Conservation (phyloP, 1,140 invertebrate genomes). For the Frieseomelitta varia region DNA sequence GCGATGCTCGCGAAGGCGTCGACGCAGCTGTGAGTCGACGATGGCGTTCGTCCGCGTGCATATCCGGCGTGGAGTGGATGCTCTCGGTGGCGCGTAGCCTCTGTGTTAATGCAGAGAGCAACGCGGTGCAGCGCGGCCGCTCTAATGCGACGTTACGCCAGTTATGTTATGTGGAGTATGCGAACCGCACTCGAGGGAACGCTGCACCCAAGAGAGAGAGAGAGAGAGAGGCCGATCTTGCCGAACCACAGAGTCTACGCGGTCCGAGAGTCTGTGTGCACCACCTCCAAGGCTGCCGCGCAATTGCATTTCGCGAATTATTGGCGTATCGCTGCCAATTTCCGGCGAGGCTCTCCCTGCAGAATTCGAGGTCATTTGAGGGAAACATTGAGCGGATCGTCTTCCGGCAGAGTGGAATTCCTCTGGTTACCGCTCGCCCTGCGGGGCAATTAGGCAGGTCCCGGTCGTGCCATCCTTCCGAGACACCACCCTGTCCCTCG, state of each 20-base stretch:
- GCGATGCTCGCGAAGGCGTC: not conserved
- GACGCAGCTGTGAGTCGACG: not conserved
- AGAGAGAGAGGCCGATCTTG: not conserved
- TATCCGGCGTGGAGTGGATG: conserved; percentile 22
- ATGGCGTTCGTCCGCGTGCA: conserved; percentile 13
- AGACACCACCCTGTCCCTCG: no score
- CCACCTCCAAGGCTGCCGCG: not conserved
- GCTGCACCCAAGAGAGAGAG: not conserved
- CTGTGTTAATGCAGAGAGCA: conserved; percentile 17
- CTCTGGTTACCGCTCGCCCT: conserved; percentile 23
- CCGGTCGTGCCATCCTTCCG: no score
- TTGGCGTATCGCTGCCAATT: conserved; percentile 58
- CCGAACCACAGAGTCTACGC: conserved; percentile 27
- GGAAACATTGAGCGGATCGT: not conserved
- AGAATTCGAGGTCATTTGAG: conserved; percentile 2
- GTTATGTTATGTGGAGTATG: conserved; percentile 71
- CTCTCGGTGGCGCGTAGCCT: not conserved
- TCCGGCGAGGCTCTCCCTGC: not conserved
- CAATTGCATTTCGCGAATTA: conserved; percentile 68
- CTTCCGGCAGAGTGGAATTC: conserved; percentile 34
- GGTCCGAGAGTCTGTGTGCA: conserved; percentile 30
- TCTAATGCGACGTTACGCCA: conserved; percentile 66
- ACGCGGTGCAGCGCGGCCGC: not conserved
- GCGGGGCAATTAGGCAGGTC: not conserved
- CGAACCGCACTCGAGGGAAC: conserved; percentile 65